Conservation (phyloP, 2,113 vertebrate species). For the Sarotherodon lohbergeri region DNA sequence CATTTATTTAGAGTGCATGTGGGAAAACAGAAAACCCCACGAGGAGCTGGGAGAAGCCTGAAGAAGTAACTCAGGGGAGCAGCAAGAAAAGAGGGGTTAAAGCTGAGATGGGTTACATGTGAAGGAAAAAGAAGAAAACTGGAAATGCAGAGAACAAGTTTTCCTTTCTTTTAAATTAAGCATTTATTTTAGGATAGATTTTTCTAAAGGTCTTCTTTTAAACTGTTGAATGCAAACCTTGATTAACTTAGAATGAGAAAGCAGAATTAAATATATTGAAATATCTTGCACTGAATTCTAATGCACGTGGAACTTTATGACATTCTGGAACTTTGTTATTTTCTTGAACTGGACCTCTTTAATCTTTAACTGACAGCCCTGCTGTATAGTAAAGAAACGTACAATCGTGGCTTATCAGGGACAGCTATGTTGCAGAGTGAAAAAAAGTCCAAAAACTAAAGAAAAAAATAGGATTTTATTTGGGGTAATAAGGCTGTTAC, state of each 20-base stretch:
- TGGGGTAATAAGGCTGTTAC: not conserved
- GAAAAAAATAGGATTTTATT: not conserved
- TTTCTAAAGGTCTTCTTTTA: fast-evolving
- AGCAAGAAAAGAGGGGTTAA: not conserved
- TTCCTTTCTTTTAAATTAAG: not conserved
- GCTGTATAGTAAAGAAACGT: not conserved
- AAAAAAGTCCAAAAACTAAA: not conserved
- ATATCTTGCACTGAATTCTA: not conserved
- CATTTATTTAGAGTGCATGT: not conserved
- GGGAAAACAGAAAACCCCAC: not conserved
- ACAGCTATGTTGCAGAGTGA: not conserved
- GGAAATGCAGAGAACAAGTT: not conserved
- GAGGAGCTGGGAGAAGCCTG: not conserved
- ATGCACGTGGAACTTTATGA: not conserved
- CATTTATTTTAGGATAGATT: not conserved
- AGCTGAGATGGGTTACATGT: not conserved
- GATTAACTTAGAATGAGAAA: not conserved
- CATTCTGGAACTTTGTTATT: not conserved
- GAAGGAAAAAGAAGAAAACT: not conserved
- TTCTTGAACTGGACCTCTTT: not conserved
- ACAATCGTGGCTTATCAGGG: not conserved
- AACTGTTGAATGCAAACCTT: not conserved
- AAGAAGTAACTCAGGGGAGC: not conserved
- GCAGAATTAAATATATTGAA: not conserved
- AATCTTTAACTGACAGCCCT: not conserved